Percentiles rank a stretch among this genome's conserved stretches.
Evolutionary conservation across 2,888 invertebrate species (phyloP).

Genomic region (Villa cingulata): DNA sequence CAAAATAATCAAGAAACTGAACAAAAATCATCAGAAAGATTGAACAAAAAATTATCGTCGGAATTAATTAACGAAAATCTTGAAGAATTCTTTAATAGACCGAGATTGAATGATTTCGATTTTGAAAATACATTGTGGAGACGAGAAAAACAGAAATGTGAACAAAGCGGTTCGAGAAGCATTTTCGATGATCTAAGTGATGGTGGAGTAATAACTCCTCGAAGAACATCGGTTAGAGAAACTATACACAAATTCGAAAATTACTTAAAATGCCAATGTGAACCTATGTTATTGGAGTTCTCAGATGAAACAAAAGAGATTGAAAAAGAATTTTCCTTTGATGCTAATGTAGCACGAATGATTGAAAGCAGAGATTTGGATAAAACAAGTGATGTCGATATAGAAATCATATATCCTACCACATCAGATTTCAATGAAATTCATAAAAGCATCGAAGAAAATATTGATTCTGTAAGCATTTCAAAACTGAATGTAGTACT

Average conservation of each 20-base stretch:
- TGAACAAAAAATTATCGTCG: no score
- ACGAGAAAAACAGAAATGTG: slow-evolving; percentile 10
- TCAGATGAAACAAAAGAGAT: no score
- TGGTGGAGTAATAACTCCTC: slow-evolving; percentile 7
- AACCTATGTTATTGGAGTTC: no score
- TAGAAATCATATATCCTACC: no score
- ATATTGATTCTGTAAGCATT: background rate
- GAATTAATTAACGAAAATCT: no score
- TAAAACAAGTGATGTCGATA: no score
- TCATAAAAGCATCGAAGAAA: background rate
- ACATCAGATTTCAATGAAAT: no score
- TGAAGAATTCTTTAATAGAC: background rate
- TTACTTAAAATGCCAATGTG: no score
- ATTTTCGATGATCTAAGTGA: background rate
- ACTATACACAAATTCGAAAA: slow-evolving; percentile 13
- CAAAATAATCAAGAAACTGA: no score
- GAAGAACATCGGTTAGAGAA: slow-evolving; percentile 12
- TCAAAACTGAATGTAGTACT: background rate
- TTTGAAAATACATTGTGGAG: slow-evolving; percentile 12
- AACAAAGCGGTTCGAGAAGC: background rate
- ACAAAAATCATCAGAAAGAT: no score
- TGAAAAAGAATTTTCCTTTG: background rate
- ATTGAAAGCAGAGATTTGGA: no score
- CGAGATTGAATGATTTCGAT: background rate
- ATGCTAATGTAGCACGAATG: background rate